Percentiles rank a stretch among this genome's conserved stretches.
Conservation (phyloP, 2,888 invertebrate genomes). For the Caenorhabditis sp. region DNA sequence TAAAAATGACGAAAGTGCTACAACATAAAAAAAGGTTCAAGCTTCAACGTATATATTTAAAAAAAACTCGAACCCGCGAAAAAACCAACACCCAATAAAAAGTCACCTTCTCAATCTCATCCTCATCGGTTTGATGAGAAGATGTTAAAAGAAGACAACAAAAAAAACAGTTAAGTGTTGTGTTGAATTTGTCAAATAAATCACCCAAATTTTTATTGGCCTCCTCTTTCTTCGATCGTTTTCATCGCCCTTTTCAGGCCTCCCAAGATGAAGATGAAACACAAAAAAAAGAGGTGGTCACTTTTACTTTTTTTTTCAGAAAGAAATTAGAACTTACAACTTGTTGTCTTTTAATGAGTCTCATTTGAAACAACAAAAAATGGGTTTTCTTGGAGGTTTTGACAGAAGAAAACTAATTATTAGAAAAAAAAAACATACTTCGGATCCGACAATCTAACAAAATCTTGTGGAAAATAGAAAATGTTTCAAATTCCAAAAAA, state of each 20-base stretch:
- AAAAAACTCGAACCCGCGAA: too few relatives aligned
- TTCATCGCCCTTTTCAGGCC: not conserved
- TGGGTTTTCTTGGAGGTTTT: not conserved
- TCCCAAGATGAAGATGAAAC: not conserved
- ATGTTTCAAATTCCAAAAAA: too few relatives aligned
- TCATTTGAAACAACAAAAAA: not conserved
- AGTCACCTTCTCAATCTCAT: too few relatives aligned
- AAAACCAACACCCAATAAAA: too few relatives aligned
- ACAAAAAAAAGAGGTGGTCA: not conserved
- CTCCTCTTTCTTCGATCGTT: not conserved
- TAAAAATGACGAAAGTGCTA: too few relatives aligned
- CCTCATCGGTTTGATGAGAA: not conserved
- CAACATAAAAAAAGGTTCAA: too few relatives aligned
- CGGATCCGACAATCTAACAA: not conserved
- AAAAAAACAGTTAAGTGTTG: slow-evolving; percentile 1
- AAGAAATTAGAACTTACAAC: not conserved
- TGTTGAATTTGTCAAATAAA: not conserved
- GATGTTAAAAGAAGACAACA: not conserved
- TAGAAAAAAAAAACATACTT: too few relatives aligned
- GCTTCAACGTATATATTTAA: too few relatives aligned
- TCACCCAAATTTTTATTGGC: not conserved
- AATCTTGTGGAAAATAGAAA: too few relatives aligned
- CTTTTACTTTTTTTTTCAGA: not conserved
- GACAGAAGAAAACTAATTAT: too few relatives aligned
- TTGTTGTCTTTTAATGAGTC: not conserved